These are phyloP conservation scores for Planiliza haematocheilus DNA, from an alignment of 2,113 vertebrate genomes.

Conservation along the genomic window DNA sequence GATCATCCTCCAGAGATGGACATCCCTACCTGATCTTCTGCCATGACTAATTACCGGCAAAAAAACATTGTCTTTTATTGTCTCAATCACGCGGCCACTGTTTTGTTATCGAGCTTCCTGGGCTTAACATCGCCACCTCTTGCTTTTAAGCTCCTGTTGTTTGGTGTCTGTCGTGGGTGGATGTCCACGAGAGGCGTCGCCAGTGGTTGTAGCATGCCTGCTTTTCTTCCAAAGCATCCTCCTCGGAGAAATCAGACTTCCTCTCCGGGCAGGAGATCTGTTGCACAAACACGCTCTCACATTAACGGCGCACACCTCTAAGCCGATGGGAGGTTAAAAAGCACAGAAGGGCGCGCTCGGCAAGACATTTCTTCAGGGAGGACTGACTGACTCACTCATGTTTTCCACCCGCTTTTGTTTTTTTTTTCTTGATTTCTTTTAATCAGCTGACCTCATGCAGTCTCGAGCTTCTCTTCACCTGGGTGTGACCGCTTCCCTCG, in stretches of 20 bases:
- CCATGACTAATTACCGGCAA: conserved; percentile 13
- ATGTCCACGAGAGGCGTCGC: neutral
- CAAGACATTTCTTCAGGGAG: conserved; percentile 10
- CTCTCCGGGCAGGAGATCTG: conserved; percentile 16
- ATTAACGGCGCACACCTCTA: neutral
- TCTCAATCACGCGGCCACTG: too few relatives aligned
- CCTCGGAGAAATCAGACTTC: conserved; percentile 23
- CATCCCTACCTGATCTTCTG: conserved; percentile 18
- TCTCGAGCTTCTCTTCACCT: conserved; percentile 48
- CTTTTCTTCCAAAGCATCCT: conserved; percentile 21
- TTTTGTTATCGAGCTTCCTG: too few relatives aligned
- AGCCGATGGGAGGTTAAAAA: conserved; percentile 37
- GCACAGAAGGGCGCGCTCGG: neutral
- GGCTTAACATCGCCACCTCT: neutral
- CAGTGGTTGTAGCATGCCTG: conserved; percentile 17
- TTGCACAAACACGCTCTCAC: conserved; percentile 14
- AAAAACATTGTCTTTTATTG: neutral
- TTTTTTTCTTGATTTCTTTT: conserved; percentile 26
- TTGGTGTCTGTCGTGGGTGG: conserved; percentile 12
- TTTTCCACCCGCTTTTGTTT: conserved; percentile 46
- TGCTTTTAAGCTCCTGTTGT: conserved; percentile 6
- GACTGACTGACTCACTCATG: neutral
- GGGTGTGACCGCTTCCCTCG: conserved; percentile 60
- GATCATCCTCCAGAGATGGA: conserved; percentile 33
- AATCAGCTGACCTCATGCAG: conserved; percentile 18